Conservation (phyloP, 2,888 invertebrate genomes). For the Macrosoma leucophasiata region DNA sequence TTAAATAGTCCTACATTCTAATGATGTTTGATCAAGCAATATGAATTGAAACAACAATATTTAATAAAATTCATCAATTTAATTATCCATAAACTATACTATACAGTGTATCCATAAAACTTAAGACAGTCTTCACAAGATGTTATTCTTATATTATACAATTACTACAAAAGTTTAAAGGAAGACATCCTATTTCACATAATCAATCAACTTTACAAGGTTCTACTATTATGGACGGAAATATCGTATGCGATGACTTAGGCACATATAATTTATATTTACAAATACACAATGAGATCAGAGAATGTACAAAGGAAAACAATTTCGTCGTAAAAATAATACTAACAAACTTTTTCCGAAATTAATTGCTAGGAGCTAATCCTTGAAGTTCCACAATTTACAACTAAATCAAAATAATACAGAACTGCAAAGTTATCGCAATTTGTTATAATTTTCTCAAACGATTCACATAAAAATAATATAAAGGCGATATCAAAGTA, state of each 20-base stretch:
- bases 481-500: too few species aligned
- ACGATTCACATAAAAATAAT: too few species aligned
- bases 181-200: too few species aligned
- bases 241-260: slow-evolving; percentile 33
- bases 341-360: slow-evolving; percentile 28
- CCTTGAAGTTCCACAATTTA: too few species aligned
- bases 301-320: slow-evolving; percentile 55
- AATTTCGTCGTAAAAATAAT: slow-evolving; percentile 35
- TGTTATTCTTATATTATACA: neutral
- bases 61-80: slow-evolving; percentile 18
- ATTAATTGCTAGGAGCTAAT: slow-evolving; percentile 12
- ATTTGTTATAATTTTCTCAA: too few species aligned
- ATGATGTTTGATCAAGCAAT: neutral
- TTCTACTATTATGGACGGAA: slow-evolving; percentile 30
- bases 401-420: too few species aligned
- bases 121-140: slow-evolving; percentile 15
- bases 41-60: slow-evolving; percentile 10
- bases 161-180: slow-evolving; percentile 1
- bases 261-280: slow-evolving; percentile 46
- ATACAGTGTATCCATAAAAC: slow-evolving; percentile 17
- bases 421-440: too few species aligned
- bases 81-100: slow-evolving; percentile 16
- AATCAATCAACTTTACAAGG: neutral
- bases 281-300: slow-evolving; percentile 67
- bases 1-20: too few species aligned